Evolutionary conservation across 2,113 vertebrate genomes (phyloP).

Genomic region (Daphoenositta chrysoptera): DNA sequence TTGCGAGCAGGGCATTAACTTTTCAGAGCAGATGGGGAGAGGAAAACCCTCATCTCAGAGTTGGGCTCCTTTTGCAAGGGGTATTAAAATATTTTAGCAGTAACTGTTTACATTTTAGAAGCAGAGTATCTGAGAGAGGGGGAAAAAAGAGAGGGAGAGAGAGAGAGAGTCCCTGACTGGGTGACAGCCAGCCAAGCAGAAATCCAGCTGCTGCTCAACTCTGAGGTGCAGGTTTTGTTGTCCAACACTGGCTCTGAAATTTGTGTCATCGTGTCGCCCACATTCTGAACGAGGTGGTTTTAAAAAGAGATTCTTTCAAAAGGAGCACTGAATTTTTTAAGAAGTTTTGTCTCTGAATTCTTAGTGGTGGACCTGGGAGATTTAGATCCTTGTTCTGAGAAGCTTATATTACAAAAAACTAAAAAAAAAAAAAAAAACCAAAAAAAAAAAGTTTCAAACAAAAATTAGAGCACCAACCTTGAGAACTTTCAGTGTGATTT

Average conservation of each 20-base stretch:
- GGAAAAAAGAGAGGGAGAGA: too few species aligned
- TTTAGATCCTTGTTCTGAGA: conserved; percentile 63
- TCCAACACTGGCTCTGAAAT: conserved; percentile 67
- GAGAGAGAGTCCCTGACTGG: neutral
- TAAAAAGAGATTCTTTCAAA: conserved; percentile 68
- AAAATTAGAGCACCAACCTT: conserved; percentile 78
- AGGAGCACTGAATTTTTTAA: conserved; percentile 70
- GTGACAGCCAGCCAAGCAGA: conserved; percentile 41
- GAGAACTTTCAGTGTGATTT: conserved; percentile 74
- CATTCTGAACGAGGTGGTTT: conserved; percentile 73
- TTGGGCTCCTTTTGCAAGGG: conserved; percentile 72
- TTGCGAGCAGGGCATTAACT: conserved; percentile 61
- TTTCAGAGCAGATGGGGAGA: conserved; percentile 75
- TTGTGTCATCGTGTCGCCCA: conserved; percentile 71
- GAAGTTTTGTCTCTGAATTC: conserved; percentile 78
- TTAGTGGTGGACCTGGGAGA: conserved; percentile 78
- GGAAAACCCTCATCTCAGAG: conserved; percentile 84
- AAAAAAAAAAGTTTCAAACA: neutral
- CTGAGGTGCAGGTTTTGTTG: conserved; percentile 82
- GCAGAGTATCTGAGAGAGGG: conserved; percentile 12
- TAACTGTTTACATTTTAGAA: conserved; percentile 49
- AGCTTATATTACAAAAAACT: conserved; percentile 29
- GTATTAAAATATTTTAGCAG: conserved; percentile 56
- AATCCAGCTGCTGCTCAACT: conserved; percentile 55
- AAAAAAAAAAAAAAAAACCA: neutral